phyloP scores from a whole-genome alignment of 1,140 invertebrate species.

The Cydia fagiglandana region DNA sequence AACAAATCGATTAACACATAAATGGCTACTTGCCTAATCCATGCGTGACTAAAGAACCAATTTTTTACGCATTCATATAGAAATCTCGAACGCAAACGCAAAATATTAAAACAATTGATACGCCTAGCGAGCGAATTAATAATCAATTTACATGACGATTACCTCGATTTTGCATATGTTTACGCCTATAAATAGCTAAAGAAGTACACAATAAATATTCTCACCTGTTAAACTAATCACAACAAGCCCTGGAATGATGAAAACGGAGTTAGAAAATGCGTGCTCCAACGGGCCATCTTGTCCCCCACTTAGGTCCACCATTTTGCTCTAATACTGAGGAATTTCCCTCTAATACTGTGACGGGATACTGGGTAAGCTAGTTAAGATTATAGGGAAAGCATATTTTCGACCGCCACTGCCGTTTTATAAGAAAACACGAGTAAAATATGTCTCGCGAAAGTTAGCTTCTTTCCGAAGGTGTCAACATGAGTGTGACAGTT shows the following conservation, averaged over 20 bases:
- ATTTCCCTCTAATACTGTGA: slow-evolving; percentile 47
- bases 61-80: too few species aligned
- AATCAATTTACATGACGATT: neutral
- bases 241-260: slow-evolving; percentile 87
- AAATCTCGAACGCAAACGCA: neutral
- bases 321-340: slow-evolving; percentile 53
- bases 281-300: slow-evolving; percentile 87
- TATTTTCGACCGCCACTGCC: neutral
- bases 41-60: too few species aligned
- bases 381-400: slow-evolving; percentile 25
- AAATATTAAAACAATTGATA: neutral
- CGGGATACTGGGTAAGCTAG: slow-evolving; percentile 25
- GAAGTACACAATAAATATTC: slow-evolving; percentile 43
- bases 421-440: neutral
- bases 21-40: too few species aligned
- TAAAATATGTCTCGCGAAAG: neutral
- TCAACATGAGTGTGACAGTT: slow-evolving; percentile 16
- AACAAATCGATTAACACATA: neutral
- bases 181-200: neutral
- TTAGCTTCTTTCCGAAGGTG: slow-evolving; percentile 7
- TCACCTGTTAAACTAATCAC: slow-evolving; percentile 86
- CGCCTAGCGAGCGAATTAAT: too few species aligned
- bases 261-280: slow-evolving; percentile 89
- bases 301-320: slow-evolving; percentile 81
- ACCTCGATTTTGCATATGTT: neutral